A percentile compares a stretch with the other conserved stretches of the same genome.
Evolutionary conservation across 2,113 vertebrate genomes (phyloP).

Genomic region (Lophura nycthemera): DNA sequence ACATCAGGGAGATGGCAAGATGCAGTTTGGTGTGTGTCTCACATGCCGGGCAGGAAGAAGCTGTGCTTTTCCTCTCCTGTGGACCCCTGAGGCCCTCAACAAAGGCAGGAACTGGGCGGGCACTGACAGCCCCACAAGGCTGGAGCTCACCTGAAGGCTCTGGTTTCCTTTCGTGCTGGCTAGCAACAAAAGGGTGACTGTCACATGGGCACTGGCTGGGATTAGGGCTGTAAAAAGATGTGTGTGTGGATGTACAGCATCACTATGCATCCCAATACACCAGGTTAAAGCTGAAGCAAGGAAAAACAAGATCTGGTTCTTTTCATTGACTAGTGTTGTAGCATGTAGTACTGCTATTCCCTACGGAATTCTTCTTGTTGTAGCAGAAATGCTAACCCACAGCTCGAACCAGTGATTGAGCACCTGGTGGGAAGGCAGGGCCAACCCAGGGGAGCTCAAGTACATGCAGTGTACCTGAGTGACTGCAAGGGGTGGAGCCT

Average conservation of each 20-base stretch:
- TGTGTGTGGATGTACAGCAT: neutral
- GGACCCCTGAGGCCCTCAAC: neutral
- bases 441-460: no score
- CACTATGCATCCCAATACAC: neutral
- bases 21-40: slow-evolving; percentile 27
- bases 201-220: no score
- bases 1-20: neutral
- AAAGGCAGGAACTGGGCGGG: neutral
- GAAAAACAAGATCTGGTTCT: neutral
- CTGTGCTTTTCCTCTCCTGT: neutral
- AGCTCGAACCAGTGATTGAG: no score
- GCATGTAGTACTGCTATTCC: neutral
- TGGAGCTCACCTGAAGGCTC: neutral
- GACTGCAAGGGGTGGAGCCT: no score
- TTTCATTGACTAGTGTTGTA: neutral
- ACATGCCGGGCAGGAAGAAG: neutral
- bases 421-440: no score
- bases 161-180: neutral
- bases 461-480: no score
- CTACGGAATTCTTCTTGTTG: no score
- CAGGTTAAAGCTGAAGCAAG: neutral
- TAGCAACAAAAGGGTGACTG: neutral
- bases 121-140: neutral
- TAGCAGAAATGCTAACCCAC: neutral
- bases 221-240: neutral